A percentile compares a stretch with the other conserved stretches of the same genome.
These are phyloP conservation scores for Vanessa cardui DNA, from an alignment of 2,888 invertebrate genomes.

Conservation along the genomic window DNA sequence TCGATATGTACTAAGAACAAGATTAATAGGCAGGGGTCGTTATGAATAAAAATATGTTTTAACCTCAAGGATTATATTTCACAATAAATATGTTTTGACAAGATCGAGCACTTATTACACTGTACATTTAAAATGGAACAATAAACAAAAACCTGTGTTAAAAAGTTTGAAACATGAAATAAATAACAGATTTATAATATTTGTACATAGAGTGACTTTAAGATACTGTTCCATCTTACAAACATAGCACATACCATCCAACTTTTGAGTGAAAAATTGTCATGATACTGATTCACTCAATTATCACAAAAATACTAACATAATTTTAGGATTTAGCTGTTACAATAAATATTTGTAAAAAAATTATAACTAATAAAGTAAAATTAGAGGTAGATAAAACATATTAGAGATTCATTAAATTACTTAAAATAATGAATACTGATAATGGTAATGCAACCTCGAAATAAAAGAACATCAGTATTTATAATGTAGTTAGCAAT, in stretches of 20 bases:
- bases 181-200: conserved; percentile 16
- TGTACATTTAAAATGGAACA: conserved; percentile 56
- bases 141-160: conserved; percentile 29
- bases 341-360: conserved; percentile 70
- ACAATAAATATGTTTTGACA: conserved; percentile 81
- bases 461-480: conserved; percentile 41
- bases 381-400: conserved; percentile 79
- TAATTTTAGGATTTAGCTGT: conserved; percentile 61
- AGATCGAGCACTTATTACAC: conserved; percentile 80
- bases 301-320: conserved; percentile 73
- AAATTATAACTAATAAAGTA: conserved; percentile 61
- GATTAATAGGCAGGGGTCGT: conserved; percentile 48
- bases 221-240: conserved; percentile 31
- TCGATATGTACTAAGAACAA: conserved; percentile 46
- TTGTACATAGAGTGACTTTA: conserved; percentile 21
- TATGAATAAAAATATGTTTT: conserved; percentile 46
- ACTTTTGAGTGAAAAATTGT: conserved; percentile 34
- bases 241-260: conserved; percentile 17
- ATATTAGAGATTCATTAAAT: conserved; percentile 73
- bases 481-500: conserved; percentile 12
- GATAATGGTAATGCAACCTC: conserved; percentile 68
- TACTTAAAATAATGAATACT: conserved; percentile 75
- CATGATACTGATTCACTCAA: conserved; percentile 48
- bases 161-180: conserved; percentile 8
- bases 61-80: conserved; percentile 71